Base-by-base conservation (phyloP, 2,888 invertebrate genomes). In the Augiades crinisus region DNA sequence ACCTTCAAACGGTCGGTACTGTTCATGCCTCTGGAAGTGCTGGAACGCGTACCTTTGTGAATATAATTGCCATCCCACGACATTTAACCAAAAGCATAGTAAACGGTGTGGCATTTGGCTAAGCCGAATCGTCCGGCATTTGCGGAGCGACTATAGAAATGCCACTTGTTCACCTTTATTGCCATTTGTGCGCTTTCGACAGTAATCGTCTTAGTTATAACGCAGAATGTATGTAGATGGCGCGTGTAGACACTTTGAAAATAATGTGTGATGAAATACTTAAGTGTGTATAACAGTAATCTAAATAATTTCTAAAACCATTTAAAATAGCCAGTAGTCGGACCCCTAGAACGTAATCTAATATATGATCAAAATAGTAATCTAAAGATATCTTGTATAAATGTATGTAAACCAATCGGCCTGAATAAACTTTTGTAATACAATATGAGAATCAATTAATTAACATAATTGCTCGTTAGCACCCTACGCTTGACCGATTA, bases 141-240 rank as follows among this genome's bases (percentile, higher is more conserved):
- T 37, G 46, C 36, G 5, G 21, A 22, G 14, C 33, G 17, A 5
- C 17, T 16, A 8, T 6, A 16, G 5, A 47, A 47, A 47, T 37
- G 37, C 46, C 46, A 47, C 36, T 47, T 47, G 46, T 34, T 47
- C 36, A 47, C 46, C 46, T 47, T 47, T 47, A 36, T 24, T 46
- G 24, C 10, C 24, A 5, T 41, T 40, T 14, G 40, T 12, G 10
- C 24, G 10, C 21, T 36, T 46, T 46, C 24, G 24, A 36, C 31
- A 31, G 19, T 19, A 19, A 21, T 21, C 12, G 37, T n/a, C 36
- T 22, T 19, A 37, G 37, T n/a, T 17, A 12, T 19, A 37, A n/a
- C 27, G n/a, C 10, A 27, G 27, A 27, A 27, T 10, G n/a, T 27
- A 27, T 10, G n/a, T n/a, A n/a, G n/a, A n/a, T n/a, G n/a, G n/a